These are phyloP conservation scores for Strigamia crassipes DNA, from an alignment of 2,888 invertebrate genomes.

Conservation along the genomic window DNA sequence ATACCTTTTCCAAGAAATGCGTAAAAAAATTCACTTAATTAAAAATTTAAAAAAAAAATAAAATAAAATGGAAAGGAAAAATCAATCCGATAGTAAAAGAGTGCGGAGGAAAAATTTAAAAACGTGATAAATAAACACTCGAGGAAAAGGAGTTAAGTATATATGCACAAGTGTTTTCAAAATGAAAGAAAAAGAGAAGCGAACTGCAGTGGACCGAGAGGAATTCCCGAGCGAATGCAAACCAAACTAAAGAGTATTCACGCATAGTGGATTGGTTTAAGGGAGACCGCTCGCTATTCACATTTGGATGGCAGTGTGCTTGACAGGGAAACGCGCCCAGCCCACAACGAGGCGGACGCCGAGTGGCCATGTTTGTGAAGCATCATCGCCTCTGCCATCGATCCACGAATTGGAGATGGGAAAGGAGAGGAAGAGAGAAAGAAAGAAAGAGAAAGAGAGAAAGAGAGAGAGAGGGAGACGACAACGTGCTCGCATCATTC, in stretches of 20 bases:
- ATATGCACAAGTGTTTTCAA: background rate
- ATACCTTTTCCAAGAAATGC: background rate
- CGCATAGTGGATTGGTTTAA: slow-evolving; percentile 41
- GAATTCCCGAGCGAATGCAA: background rate
- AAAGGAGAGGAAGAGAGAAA: background rate
- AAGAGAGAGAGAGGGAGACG: slow-evolving; percentile 24
- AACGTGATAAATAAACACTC: background rate
- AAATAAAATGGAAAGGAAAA: no score
- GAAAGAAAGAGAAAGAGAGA: slow-evolving; percentile 18
- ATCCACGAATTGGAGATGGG: slow-evolving; percentile 37
- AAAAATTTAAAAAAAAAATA: background rate
- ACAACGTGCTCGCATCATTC: slow-evolving; percentile 38
- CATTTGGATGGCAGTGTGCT: slow-evolving; percentile 25
- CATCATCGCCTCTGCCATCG: slow-evolving; percentile 44
- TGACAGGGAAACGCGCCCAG: slow-evolving; percentile 35
- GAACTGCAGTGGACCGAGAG: slow-evolving; percentile 25
- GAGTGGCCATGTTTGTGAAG: slow-evolving; percentile 45
- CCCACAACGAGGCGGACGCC: slow-evolving; percentile 29
- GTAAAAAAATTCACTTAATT: background rate
- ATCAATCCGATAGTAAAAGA: no score
- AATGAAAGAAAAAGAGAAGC: slow-evolving; percentile 15
- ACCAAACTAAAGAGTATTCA: slow-evolving; percentile 34
- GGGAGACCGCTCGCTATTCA: slow-evolving; percentile 41
- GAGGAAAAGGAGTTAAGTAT: background rate
- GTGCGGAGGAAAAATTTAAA: background rate